Evolutionary conservation across 2,113 vertebrate genomes (phyloP).

Genomic region (Toxotes chatareus): DNA sequence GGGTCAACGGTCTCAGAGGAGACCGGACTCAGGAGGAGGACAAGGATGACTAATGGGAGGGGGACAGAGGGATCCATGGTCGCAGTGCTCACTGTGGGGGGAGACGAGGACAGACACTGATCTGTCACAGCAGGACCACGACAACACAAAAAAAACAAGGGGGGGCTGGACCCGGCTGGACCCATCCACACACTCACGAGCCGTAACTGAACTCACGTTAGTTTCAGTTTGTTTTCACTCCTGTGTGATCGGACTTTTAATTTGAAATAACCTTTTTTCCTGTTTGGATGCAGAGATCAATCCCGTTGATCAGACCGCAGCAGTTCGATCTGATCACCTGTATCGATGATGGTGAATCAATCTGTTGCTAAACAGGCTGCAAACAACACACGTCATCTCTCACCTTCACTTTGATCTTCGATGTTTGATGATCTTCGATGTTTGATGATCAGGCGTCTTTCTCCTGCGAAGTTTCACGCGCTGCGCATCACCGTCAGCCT

Average conservation of each 20-base stretch:
- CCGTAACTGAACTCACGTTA: no score
- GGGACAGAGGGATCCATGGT: slow-evolving; percentile 9
- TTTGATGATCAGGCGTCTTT: not conserved
- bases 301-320: not conserved
- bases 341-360: not conserved
- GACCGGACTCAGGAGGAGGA: slow-evolving; percentile 38
- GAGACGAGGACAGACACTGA: not conserved
- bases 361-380: not conserved
- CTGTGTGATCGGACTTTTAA: not conserved
- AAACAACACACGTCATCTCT: not conserved
- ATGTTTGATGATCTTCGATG: not conserved
- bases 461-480: not conserved
- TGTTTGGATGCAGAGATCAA: not conserved
- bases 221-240: not conserved
- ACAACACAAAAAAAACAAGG: no score
- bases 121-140: not conserved
- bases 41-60: slow-evolving; percentile 15
- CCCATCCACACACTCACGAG: no score
- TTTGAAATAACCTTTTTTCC: not conserved
- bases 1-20: slow-evolving; percentile 2
- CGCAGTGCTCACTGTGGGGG: not conserved
- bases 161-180: not conserved
- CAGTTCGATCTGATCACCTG: not conserved
- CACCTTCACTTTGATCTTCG: not conserved
- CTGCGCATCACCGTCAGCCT: slow-evolving; percentile 37